Percentiles rank a stretch among this genome's conserved stretches.
These are phyloP conservation scores for Phoebastria nigripes DNA, from an alignment of 2,797 vertebrate genomes.

Conservation along the genomic window DNA sequence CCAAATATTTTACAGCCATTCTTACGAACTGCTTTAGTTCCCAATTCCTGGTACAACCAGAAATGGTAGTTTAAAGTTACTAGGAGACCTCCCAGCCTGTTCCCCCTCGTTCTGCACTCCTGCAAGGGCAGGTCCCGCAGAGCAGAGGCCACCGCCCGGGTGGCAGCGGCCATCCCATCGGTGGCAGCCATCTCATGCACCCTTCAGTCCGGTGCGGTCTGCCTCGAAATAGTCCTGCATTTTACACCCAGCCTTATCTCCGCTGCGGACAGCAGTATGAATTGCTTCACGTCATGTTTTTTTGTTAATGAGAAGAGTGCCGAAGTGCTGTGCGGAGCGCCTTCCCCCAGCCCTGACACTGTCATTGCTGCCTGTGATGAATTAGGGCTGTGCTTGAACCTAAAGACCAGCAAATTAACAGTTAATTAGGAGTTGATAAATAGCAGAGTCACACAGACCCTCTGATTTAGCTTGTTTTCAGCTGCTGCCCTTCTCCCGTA, in stretches of 20 bases:
- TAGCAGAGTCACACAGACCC: conserved; percentile 76
- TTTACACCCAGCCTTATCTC: background rate
- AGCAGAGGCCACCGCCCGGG: rapidly evolving
- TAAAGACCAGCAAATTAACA: conserved; percentile 84
- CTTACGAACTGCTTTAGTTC: background rate
- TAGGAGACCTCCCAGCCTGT: background rate
- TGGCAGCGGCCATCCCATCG: background rate
- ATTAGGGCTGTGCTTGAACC: conserved; percentile 82
- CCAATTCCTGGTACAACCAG: background rate
- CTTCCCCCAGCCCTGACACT: conserved; percentile 36
- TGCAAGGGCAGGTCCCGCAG: background rate
- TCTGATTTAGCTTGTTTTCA: conserved; percentile 46
- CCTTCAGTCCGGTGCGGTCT: rapidly evolving
- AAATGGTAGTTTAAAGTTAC: background rate
- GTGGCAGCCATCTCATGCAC: background rate
- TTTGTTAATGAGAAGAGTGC: background rate
- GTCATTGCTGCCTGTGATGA: conserved; percentile 77
- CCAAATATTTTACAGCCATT: background rate
- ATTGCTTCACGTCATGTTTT: background rate
- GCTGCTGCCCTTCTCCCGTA: conserved; percentile 63
- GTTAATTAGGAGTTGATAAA: conserved; percentile 87
- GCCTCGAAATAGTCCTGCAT: background rate
- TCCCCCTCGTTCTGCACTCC: background rate
- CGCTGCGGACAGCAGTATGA: background rate
- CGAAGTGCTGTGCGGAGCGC: background rate